Evolutionary conservation across 2,797 vertebrate genomes (phyloP).

Genomic region (Pelodytes ibericus): DNA sequence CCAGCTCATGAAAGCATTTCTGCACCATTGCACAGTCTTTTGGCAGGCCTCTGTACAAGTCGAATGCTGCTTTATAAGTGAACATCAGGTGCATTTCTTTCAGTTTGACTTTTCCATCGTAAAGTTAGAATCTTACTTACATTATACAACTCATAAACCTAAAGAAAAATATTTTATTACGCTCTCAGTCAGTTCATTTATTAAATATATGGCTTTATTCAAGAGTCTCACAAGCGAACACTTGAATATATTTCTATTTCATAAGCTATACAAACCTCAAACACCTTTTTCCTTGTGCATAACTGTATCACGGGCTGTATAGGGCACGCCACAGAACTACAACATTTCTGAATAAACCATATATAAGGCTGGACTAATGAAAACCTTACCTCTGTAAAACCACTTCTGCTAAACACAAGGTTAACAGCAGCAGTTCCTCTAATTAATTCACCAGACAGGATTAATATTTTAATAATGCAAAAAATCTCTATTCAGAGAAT

Average conservation of each 20-base stretch:
- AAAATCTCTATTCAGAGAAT: neutral
- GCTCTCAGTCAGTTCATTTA: neutral
- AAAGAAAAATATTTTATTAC: constrained; percentile 1
- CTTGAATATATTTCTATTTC: neutral
- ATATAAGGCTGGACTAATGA: neutral
- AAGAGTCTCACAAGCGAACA: neutral
- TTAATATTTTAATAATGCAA: no score
- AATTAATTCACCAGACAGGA: neutral
- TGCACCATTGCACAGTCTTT: constrained; percentile 44
- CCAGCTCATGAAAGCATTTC: constrained; percentile 36
- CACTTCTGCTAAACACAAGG: no score
- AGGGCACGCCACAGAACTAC: neutral
- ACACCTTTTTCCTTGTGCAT: neutral
- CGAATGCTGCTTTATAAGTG: neutral
- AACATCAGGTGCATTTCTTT: constrained; percentile 12
- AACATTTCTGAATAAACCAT: neutral
- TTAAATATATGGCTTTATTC: neutral
- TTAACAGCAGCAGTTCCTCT: no score
- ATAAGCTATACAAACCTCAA: neutral
- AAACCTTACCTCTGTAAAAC: neutral
- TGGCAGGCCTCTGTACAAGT: constrained; percentile 25
- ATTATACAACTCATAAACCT: constrained; percentile 1
- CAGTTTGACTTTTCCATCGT: neutral
- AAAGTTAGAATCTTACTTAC: constrained; percentile 8
- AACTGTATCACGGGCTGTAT: neutral